Evolutionary conservation across 2,113 vertebrate species (phyloP).

Genomic region (Porphyrio hochstetteri): DNA sequence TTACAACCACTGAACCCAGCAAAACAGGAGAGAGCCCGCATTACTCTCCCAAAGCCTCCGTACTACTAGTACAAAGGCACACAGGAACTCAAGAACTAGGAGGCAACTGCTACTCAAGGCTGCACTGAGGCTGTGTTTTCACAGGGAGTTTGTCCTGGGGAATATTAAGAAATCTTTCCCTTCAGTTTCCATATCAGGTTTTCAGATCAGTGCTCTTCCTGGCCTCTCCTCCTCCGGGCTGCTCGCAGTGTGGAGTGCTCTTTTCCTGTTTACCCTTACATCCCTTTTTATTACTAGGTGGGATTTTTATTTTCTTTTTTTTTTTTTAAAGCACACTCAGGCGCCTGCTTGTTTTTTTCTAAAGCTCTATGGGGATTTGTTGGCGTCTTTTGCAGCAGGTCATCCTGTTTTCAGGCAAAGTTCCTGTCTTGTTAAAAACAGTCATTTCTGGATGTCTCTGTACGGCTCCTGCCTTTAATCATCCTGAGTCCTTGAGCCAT

Average conservation of each 20-base stretch:
- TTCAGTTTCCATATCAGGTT: slow-evolving; percentile 10
- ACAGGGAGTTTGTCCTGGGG: background rate
- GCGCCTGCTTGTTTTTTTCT: slow-evolving; percentile 69
- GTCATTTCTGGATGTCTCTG: slow-evolving; percentile 54
- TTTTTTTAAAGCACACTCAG: slow-evolving; percentile 48
- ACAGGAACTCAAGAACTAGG: fast-evolving
- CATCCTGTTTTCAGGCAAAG: slow-evolving; percentile 80
- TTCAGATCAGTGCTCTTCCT: slow-evolving; percentile 31
- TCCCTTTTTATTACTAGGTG: slow-evolving; percentile 47
- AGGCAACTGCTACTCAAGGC: background rate
- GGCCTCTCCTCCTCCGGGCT: slow-evolving; percentile 29
- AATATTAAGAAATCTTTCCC: slow-evolving; percentile 1
- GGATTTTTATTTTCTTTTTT: slow-evolving; percentile 1
- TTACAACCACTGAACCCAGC: background rate
- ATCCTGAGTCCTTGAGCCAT: slow-evolving; percentile 9
- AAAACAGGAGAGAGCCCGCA: background rate
- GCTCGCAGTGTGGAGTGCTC: slow-evolving; percentile 51
- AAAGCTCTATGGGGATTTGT: slow-evolving; percentile 67
- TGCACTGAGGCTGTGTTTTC: background rate
- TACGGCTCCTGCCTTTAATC: slow-evolving; percentile 46
- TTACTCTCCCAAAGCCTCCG: background rate
- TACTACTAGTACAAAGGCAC: background rate
- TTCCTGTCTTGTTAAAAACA: slow-evolving; percentile 68
- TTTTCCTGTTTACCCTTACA: slow-evolving; percentile 74
- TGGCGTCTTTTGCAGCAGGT: slow-evolving; percentile 44